Evolutionary conservation across 2,888 invertebrate genomes (phyloP), one percentile per base, ranked within the genome.

Genomic region (Hofmannophila pseudospretella): DNA sequence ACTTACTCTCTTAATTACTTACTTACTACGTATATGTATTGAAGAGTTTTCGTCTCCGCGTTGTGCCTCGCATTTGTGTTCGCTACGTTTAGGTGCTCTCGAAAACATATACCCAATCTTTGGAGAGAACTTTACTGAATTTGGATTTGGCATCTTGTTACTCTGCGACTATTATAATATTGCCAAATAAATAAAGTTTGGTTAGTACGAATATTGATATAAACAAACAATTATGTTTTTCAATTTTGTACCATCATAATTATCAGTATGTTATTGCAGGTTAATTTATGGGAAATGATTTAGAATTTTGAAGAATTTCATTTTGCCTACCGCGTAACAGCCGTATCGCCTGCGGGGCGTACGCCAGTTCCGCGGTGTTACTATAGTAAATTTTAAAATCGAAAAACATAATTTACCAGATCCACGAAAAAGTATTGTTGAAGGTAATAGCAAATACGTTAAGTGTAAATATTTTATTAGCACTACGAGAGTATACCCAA

Each of bases 81-180:
- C 58, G 52, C 47, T 46, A 51, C 50, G 64, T 60, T 54, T 66
- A 60, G 58, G 56, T 45, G 56, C 51, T 67, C 54, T 62, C 62
- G 28, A n/a, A 11, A 74, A 51, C 67, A 77, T 51, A 73, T 72
- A 82, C 70, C 85, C 85, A 73, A 84, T 77, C 73, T 85, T 85
- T 75, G 79, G 61, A 52, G 75, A 77, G 63, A 61, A 76, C 47
- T 59, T 64, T 69, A 65, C 13, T 13, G 9, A 49, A 53, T 67
- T 67, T 75, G 67, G 61, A 53, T 67, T 67, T 75, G 67, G 61
- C 70, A 60, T 64, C 73, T 72, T 74, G 73, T 70, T 69, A 70
- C 60, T 75, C 78, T 76, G 70, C 72, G 59, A 60, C 67, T 70
- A 77, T 70, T 66, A 63, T 73, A 57, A 67, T 72, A 69, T 73